Evolutionary conservation across 2,888 invertebrate species (phyloP).

Genomic region (Noctuana brunneofusca): DNA sequence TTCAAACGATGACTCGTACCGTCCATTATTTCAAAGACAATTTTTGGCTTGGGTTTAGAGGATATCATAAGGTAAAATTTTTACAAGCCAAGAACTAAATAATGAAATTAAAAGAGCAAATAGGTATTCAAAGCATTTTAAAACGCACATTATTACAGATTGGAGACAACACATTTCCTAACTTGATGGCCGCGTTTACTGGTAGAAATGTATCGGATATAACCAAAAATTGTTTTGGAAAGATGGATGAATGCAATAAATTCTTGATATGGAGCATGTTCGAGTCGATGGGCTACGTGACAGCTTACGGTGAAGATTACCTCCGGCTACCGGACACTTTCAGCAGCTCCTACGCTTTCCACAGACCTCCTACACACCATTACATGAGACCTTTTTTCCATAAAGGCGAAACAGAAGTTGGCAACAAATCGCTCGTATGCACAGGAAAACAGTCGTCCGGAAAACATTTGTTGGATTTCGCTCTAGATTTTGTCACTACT

Average conservation of each 20-base stretch:
- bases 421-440: slow-evolving; percentile 69
- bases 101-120: neutral
- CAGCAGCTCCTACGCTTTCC: slow-evolving; percentile 83
- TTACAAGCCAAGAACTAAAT: neutral
- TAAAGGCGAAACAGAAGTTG: slow-evolving; percentile 84
- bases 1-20: slow-evolving; percentile 89
- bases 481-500: slow-evolving; percentile 85
- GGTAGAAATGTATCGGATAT: slow-evolving; percentile 84
- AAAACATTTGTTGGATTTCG: slow-evolving; percentile 87
- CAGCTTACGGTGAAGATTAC: slow-evolving; percentile 91
- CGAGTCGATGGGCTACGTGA: slow-evolving; percentile 87
- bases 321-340: slow-evolving; percentile 87
- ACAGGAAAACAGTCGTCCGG: slow-evolving; percentile 82
- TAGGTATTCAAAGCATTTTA: neutral
- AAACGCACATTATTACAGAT: slow-evolving; percentile 72
- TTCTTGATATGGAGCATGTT: slow-evolving; percentile 91
- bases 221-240: slow-evolving; percentile 73
- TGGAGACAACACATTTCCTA: slow-evolving; percentile 95
- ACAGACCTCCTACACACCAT: slow-evolving; percentile 89
- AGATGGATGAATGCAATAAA: slow-evolving; percentile 86
- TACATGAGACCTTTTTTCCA: slow-evolving; percentile 89
- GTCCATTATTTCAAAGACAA: slow-evolving; percentile 85
- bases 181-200: slow-evolving; percentile 91
- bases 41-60: slow-evolving; percentile 88
- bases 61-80: slow-evolving; percentile 85